Evolutionary conservation across 2,888 invertebrate species (phyloP).

Genomic region (Acronicta psi): DNA sequence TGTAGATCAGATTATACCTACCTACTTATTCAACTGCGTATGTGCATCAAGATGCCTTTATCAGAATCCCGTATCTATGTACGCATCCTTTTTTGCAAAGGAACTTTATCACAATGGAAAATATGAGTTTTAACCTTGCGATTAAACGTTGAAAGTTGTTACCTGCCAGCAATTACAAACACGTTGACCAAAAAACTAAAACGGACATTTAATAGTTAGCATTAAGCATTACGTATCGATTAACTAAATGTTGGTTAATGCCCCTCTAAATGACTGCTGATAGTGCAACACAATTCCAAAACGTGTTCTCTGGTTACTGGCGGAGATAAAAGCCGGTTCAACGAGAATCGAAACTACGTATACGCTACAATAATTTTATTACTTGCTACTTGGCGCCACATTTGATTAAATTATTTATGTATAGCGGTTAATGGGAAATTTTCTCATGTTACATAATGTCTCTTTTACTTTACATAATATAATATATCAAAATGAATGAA

Average conservation of each 20-base stretch:
- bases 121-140: constrained; percentile 1
- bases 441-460: constrained; percentile 8
- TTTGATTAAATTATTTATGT: constrained; percentile 28
- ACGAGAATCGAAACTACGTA: constrained; percentile 30
- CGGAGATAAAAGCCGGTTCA: constrained; percentile 44
- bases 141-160: constrained; percentile 11
- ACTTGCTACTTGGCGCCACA: constrained; percentile 22
- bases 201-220: constrained; percentile 45
- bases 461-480: background rate
- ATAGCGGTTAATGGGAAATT: constrained; percentile 4
- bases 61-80: no score
- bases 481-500: no score
- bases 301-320: constrained; percentile 35
- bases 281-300: constrained; percentile 39
- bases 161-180: constrained; percentile 9
- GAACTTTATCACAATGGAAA: background rate
- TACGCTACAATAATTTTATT: constrained; percentile 20
- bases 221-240: constrained; percentile 51
- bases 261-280: constrained; percentile 53
- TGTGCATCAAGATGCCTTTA: background rate
- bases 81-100: background rate
- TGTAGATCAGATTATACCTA: no score
- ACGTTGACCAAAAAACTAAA: constrained; percentile 22
- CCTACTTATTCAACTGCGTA: no score
- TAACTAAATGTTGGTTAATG: constrained; percentile 64